Percentiles rank a stretch among this genome's conserved stretches.
Evolutionary conservation across 2,888 invertebrate species (phyloP).

Genomic region (Nomada hirtipes): DNA sequence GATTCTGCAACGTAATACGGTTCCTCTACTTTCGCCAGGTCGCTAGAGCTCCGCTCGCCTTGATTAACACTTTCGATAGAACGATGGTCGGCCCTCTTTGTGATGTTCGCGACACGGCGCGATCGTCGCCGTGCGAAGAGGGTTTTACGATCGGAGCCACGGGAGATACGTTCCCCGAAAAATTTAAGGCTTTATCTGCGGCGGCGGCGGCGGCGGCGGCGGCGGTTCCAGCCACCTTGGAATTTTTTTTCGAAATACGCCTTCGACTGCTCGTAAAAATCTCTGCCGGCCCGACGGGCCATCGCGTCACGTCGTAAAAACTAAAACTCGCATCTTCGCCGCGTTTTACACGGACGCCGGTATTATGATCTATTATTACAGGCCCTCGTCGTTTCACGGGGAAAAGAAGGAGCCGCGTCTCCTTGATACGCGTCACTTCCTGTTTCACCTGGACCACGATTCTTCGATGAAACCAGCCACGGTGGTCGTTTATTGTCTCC

Average conservation of each 20-base stretch:
- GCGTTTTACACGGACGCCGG: slow-evolving; percentile 35
- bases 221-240: slow-evolving; percentile 30
- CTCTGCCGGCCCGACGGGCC: slow-evolving; percentile 16
- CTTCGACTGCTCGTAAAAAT: slow-evolving; percentile 63
- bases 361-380: slow-evolving; percentile 56
- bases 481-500: too few relatives aligned
- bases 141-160: slow-evolving; percentile 62
- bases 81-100: slow-evolving; percentile 51
- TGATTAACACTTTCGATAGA: slow-evolving; percentile 54
- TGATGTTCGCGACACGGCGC: slow-evolving; percentile 34
- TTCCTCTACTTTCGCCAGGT: slow-evolving; percentile 31
- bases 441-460: not conserved
- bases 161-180: slow-evolving; percentile 65
- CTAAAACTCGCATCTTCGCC: slow-evolving; percentile 47
- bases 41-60: slow-evolving; percentile 22
- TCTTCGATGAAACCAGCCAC: not conserved
- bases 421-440: not conserved
- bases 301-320: slow-evolving; percentile 60
- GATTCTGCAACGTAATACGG: slow-evolving; percentile 28
- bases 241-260: slow-evolving; percentile 62
- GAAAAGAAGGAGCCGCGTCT: slow-evolving; percentile 1
- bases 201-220: slow-evolving; percentile 20
- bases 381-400: not conserved
- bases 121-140: slow-evolving; percentile 44
- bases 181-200: slow-evolving; percentile 68